Evolutionary conservation across 2,888 invertebrate genomes (phyloP), one percentile per base, ranked within the genome.

Genomic region (Epirrhoe tristata): DNA sequence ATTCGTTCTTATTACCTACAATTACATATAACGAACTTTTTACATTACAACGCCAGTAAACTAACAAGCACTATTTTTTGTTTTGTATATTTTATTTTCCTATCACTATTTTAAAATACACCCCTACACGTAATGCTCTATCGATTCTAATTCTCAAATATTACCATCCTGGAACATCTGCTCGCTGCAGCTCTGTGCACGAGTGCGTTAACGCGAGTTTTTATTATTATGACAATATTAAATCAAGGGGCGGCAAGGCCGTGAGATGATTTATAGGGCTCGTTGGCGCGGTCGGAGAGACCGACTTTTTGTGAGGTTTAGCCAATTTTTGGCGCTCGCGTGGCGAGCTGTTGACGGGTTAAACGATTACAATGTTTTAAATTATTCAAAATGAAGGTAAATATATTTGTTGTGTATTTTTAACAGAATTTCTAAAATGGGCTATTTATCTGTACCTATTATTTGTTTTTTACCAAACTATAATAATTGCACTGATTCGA

Each of bases 171-270:
- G 74, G 63, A 72, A 63, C 62, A 54, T 78, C 75, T 78, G 74
- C 66, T 58, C 24, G 61, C 63, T 55, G 60, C 59, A 54, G 63
- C 66, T 70, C 69, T 69, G 59, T 79, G 73, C 60, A 70, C 73
- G 79, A 69, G 73, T 67, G 80, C 83, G 83, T 84, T 88, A 88
- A 86, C 87, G 85, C 77, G 81, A 72, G 86, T 90, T 90, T 90
- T 89, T 89, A 86, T 88, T 86, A 85, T 86, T 83, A 88, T 86
- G 89, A 90, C 86, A 90, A 89, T 88, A 90, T 90, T 90, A 90
- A 90, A 89, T 88, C 87, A 86, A 83, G 85, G 84, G 87, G 86
- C 84, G 86, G 75, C 79, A 78, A 72, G 73, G 70, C 62, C 68
- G 68, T 66, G 74, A 74, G 74, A 89, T 90, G 89, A 91, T 90